Evolutionary conservation across 1,140 invertebrate genomes (phyloP), one percentile per base, ranked within the genome.

Genomic region (Coelopa frigida): DNA sequence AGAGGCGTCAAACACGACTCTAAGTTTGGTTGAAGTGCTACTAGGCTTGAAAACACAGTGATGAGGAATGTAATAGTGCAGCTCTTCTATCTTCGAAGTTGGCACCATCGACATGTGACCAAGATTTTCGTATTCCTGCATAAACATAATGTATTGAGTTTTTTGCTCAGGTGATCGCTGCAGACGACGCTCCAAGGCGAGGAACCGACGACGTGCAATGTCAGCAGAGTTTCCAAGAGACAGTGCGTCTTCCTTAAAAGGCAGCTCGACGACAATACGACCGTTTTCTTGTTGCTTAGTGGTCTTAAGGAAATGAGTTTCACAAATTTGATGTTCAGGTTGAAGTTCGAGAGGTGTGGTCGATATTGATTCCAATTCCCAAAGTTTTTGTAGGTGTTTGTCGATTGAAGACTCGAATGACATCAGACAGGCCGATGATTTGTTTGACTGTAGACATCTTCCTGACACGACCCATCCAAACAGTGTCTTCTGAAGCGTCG

Each of bases 1-100:
- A 5, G 37, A 26, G 49, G 44, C 50, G 39, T 63, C 53, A 29
- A 68, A 68, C 4, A 68, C 56, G 5, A 68, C 55, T 12, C 58
- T 27, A n/a, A 58, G 27, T 39, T 57, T 57, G 8, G 61, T 58
- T 5, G 56, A 55, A 2, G 43, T 18, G 8, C 53, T 57, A 10
- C 41, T 46, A 37, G 42, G 37, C 31, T 49, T 58, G 8, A 54
- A 36, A 14, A 66, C 61, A 11, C 44, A 49, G 26, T 62, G 59
- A 53, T 64, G 58, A 4, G 58, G 59, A 11, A 64, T 31, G 33
- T 54, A 62, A 46, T 50, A 60, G 12, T 37, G 42, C 12, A 32
- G n/a, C 24, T 43, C 21, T 11, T 12, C 1, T 39, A 27, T 10
- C n/a, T 41, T 35, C 15, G 42, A 29, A 12, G 12, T 22, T 12